Conservation (phyloP, 2,888 invertebrate genomes). For the Torymus tubicola region DNA sequence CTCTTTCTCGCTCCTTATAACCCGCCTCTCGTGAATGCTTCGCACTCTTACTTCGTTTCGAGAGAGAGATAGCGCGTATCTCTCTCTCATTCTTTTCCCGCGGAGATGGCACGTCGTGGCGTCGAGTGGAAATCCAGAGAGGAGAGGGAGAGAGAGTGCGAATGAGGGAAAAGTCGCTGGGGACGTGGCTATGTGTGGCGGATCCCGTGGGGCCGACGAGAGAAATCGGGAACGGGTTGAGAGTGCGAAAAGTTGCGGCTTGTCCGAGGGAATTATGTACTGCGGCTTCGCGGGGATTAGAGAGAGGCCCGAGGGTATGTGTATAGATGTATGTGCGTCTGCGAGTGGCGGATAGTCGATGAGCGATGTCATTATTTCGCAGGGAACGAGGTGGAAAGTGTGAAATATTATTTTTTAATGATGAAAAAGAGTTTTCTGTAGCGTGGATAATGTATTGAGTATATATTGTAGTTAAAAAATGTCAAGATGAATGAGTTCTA, state of each 20-base stretch:
- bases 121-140: not conserved
- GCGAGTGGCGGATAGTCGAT: constrained; percentile 19
- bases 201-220: constrained; percentile 32
- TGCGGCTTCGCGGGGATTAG: constrained; percentile 12
- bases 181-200: constrained; percentile 18
- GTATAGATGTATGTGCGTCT: not conserved
- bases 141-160: constrained; percentile 6
- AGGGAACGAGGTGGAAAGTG: not conserved
- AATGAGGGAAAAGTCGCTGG: constrained; percentile 44
- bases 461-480: no score
- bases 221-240: constrained; percentile 55
- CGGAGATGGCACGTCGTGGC: not conserved
- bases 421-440: no score
- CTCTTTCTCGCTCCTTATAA: constrained; percentile 61
- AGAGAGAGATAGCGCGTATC: not conserved
- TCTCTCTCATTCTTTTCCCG: not conserved
- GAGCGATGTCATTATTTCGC: constrained; percentile 14
- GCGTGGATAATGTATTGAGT: no score
- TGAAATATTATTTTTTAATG: no score
- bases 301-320: not conserved
- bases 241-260: constrained; percentile 39
- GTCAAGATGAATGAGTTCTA: no score
- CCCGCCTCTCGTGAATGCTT: constrained; percentile 28
- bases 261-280: constrained; percentile 43
- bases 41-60: not conserved